Evolutionary conservation across 2,113 vertebrate species (phyloP).

Genomic region (Sterna hirundo): DNA sequence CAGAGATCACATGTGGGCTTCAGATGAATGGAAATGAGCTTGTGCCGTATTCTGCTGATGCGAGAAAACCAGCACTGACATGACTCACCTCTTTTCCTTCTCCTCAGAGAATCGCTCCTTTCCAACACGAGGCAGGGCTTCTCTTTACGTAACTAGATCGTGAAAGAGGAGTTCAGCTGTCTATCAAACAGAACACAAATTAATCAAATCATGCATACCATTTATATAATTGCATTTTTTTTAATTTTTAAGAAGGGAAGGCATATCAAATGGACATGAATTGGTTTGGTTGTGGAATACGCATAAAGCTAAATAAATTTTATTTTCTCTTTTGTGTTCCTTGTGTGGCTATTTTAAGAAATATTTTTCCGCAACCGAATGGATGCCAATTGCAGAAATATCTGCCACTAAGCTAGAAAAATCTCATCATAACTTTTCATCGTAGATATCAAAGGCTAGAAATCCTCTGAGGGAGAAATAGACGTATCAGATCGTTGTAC

Average conservation of each 20-base stretch:
- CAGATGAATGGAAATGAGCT: background rate
- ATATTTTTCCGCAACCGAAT: background rate
- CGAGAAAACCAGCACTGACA: background rate
- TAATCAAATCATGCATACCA: background rate
- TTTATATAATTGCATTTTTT: background rate
- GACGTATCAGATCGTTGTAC: background rate
- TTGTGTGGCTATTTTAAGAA: background rate
- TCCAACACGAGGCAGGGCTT: background rate
- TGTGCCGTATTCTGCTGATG: constrained; percentile 50
- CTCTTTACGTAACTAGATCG: background rate
- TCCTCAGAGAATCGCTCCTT: background rate
- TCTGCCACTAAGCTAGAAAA: background rate
- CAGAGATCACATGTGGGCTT: background rate
- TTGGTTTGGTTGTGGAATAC: background rate
- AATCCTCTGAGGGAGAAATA: background rate
- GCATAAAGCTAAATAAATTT: background rate
- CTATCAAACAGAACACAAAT: background rate
- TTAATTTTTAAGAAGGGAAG: background rate
- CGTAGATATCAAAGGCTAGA: background rate
- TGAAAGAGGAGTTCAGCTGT: background rate
- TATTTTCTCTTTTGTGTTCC: background rate
- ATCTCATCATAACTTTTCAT: background rate
- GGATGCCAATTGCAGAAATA: background rate
- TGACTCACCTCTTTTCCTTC: constrained; percentile 45
- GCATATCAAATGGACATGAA: background rate